These are phyloP conservation scores for Microcebus lehilahytsara DNA, from an alignment of 2,113 vertebrate species.

Conservation along the genomic window DNA sequence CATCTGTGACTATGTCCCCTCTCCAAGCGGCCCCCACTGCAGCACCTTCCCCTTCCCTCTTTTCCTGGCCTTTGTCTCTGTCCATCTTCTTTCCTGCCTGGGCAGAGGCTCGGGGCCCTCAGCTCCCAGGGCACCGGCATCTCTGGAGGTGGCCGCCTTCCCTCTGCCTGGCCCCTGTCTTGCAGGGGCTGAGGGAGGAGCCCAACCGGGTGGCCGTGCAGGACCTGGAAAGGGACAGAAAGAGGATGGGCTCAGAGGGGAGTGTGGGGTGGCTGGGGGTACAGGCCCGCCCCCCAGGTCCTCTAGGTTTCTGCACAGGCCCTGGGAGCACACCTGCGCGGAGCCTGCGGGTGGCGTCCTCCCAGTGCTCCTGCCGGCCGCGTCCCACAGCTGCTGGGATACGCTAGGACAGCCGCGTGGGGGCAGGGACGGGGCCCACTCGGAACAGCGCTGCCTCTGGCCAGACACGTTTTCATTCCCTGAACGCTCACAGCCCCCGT, in stretches of 20 bases:
- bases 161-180: not conserved
- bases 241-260: not conserved
- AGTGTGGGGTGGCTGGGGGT: not conserved
- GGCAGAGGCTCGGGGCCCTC: not conserved
- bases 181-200: not conserved
- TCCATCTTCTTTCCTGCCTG: not conserved
- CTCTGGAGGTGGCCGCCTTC: not conserved
- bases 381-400: no score
- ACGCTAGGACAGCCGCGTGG: fast-evolving
- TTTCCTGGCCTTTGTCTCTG: not conserved
- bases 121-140: not conserved
- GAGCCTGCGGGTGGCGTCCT: not conserved
- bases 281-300: fast-evolving
- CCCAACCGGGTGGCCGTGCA: not conserved
- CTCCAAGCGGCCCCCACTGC: no score
- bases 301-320: no score
- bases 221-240: not conserved
- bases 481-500: not conserved
- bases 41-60: fast-evolving
- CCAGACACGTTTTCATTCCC: fast-evolving
- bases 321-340: not conserved
- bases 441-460: fast-evolving
- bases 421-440: not conserved
- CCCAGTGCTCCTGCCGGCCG: fast-evolving
- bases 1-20: not conserved